Percentiles rank a stretch among this genome's conserved stretches.
phyloP scores from a whole-genome alignment of 2,113 vertebrate genomes.

The Microcebus griseorufus region DNA sequence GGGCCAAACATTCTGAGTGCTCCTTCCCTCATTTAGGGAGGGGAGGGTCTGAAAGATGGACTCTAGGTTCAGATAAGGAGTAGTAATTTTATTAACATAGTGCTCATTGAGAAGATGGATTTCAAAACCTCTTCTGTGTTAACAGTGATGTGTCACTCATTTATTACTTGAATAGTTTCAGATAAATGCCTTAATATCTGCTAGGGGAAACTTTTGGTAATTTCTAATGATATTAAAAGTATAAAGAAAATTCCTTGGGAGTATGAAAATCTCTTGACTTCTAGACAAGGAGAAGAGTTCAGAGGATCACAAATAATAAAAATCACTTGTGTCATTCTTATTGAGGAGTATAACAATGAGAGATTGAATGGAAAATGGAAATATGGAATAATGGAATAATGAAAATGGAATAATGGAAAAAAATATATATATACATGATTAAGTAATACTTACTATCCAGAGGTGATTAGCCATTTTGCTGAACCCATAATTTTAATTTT shows the following conservation, averaged over 20 bases:
- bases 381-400: no score
- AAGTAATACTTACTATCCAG: background rate
- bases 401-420: background rate
- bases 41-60: background rate
- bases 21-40: background rate
- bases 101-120: conserved; percentile 37
- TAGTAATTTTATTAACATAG: background rate
- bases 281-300: background rate
- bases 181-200: background rate
- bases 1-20: background rate
- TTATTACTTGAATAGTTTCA: conserved; percentile 14
- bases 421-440: background rate
- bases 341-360: background rate
- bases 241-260: background rate
- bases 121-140: conserved; percentile 25
- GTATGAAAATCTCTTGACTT: background rate
- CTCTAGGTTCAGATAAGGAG: background rate
- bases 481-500: background rate
- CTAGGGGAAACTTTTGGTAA: background rate
- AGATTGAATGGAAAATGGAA: background rate
- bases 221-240: conserved; percentile 26
- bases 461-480: background rate
- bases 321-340: background rate
- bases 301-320: background rate
- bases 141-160: background rate